phyloP scores from a whole-genome alignment of 2,113 vertebrate genomes.

The Clarias magur region DNA sequence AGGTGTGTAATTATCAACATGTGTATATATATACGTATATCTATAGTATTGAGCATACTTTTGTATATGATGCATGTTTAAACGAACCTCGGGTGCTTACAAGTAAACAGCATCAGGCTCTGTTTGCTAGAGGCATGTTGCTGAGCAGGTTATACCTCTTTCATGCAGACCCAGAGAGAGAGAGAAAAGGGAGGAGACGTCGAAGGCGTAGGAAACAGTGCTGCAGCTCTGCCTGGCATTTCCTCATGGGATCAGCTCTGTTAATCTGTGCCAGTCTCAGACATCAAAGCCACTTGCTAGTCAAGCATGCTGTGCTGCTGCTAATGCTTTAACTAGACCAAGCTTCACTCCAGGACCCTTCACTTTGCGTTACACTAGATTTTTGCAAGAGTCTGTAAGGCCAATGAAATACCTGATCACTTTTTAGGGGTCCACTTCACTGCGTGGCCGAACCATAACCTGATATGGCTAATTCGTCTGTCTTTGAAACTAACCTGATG shows the following conservation, averaged over 20 bases:
- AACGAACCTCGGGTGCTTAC: conserved; percentile 20
- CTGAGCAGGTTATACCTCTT: conserved; percentile 49
- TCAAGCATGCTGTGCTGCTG: conserved; percentile 21
- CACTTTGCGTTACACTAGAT: background rate
- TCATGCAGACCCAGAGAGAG: conserved; percentile 13
- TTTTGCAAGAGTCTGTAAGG: background rate
- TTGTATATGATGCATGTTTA: background rate
- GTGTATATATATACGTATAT: background rate
- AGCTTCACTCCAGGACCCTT: background rate
- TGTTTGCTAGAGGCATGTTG: conserved; percentile 35
- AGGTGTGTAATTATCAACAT: background rate
- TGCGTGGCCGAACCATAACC: background rate
- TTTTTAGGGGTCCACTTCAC: background rate
- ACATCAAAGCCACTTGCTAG: conserved; percentile 34
- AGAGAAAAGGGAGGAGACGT: conserved; percentile 18
- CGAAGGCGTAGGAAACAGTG: conserved; percentile 35
- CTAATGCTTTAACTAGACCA: conserved; percentile 6
- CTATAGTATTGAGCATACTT: background rate
- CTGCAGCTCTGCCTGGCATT: conserved; percentile 31
- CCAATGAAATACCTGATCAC: background rate
- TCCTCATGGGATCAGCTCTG: conserved; percentile 27
- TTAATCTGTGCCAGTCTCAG: conserved; percentile 42
- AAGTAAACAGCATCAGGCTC: conserved; percentile 27
- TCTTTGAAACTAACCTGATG: background rate
- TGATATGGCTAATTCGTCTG: background rate